Percentiles rank a stretch among this genome's conserved stretches.
phyloP scores from a whole-genome alignment of 2,797 vertebrate genomes.

The Spea hammondii region DNA sequence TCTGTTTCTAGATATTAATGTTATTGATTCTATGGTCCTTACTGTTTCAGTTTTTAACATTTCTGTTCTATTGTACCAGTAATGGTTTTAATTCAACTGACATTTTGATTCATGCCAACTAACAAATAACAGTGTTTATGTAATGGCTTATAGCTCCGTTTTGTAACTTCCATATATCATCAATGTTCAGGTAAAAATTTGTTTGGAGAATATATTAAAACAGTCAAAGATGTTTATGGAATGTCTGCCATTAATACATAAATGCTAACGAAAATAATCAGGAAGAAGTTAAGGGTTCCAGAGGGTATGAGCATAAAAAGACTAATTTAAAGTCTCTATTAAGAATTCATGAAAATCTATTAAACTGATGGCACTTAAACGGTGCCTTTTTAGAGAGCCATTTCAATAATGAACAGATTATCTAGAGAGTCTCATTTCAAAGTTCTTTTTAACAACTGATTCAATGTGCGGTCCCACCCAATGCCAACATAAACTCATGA shows the following conservation, averaged over 20 bases:
- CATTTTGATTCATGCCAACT: too few species aligned
- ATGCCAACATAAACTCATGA: background rate
- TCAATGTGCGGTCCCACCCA: background rate
- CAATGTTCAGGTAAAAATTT: too few species aligned
- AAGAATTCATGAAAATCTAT: background rate
- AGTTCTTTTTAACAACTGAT: background rate
- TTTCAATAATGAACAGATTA: background rate
- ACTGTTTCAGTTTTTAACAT: too few species aligned
- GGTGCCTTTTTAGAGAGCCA: background rate
- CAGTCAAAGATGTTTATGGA: background rate
- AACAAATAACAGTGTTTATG: too few species aligned
- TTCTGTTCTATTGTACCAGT: too few species aligned
- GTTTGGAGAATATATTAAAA: background rate
- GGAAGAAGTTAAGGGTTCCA: background rate
- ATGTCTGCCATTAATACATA: background rate
- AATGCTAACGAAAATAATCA: background rate
- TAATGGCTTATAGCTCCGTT: too few species aligned
- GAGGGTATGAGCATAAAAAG: background rate
- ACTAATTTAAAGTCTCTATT: background rate
- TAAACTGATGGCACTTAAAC: background rate
- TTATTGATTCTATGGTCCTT: too few species aligned
- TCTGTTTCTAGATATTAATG: too few species aligned
- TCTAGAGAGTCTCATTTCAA: background rate
- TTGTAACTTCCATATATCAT: too few species aligned
- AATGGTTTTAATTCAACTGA: too few species aligned